A percentile compares a stretch with the other conserved stretches of the same genome.
Conservation (phyloP, 2,113 vertebrate species). For the Butorides virescens region DNA sequence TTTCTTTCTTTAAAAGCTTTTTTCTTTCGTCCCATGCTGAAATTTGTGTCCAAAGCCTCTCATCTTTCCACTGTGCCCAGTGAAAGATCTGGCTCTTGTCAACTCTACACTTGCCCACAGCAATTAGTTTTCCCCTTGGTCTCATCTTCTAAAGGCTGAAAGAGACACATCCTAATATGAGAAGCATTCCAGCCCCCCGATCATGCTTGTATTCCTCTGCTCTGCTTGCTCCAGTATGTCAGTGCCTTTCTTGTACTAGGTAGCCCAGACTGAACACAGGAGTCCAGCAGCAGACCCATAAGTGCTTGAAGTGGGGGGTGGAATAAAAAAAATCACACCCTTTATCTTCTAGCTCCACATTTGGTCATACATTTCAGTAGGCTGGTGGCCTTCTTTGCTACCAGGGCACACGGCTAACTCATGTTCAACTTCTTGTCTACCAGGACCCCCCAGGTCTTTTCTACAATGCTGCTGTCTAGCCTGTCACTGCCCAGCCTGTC, state of each 20-base stretch:
- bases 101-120: not conserved
- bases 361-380: not conserved
- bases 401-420: not conserved
- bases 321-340: not conserved
- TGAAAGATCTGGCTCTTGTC: not conserved
- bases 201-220: not conserved
- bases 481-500: not conserved
- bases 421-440: fast-evolving
- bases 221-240: not conserved
- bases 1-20: not conserved
- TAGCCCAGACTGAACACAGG: not conserved
- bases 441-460: not conserved
- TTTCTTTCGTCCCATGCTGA: not conserved
- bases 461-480: not conserved
- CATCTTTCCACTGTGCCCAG: not conserved
- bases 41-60: not conserved
- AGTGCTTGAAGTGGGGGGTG: fast-evolving
- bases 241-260: not conserved
- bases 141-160: not conserved
- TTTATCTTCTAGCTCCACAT: not conserved
- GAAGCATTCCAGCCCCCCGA: not conserved
- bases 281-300: not conserved
- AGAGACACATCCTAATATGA: not conserved
- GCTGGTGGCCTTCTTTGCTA: not conserved
- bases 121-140: not conserved